phyloP scores from a whole-genome alignment of 1,140 invertebrate genomes.

The Leptestheria dahalacensis region DNA sequence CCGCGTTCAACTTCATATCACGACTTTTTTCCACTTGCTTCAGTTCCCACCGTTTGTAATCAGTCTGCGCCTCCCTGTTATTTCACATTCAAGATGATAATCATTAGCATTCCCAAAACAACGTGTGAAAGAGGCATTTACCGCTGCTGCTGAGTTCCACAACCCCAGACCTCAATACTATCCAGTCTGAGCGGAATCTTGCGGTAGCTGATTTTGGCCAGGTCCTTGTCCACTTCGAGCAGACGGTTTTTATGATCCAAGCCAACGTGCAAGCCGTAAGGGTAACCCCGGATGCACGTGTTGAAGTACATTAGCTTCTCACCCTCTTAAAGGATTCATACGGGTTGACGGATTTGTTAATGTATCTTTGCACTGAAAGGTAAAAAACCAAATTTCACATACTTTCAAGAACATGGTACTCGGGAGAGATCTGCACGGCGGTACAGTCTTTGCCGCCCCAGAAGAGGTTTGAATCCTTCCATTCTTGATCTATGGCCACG shows the following conservation, averaged over 20 bases:
- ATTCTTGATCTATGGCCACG: slow-evolving; percentile 59
- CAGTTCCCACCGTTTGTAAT: slow-evolving; percentile 80
- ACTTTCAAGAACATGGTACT: slow-evolving; percentile 42
- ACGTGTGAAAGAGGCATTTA: slow-evolving; percentile 21
- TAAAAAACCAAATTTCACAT: no score
- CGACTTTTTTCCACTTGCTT: slow-evolving; percentile 67
- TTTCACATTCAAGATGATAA: no score
- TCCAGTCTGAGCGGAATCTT: slow-evolving; percentile 45
- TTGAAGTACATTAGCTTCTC: slow-evolving; percentile 70
- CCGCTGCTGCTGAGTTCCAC: slow-evolving; percentile 37
- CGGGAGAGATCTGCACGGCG: slow-evolving; percentile 61
- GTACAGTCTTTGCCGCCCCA: slow-evolving; percentile 62
- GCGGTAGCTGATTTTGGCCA: slow-evolving; percentile 39
- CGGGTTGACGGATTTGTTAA: not conserved
- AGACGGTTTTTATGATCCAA: slow-evolving; percentile 55
- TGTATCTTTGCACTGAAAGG: not conserved
- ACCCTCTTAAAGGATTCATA: slow-evolving; percentile 38
- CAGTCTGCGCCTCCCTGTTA: slow-evolving; percentile 65
- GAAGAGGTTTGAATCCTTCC: slow-evolving; percentile 69
- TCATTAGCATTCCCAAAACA: no score
- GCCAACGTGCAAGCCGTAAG: slow-evolving; percentile 64
- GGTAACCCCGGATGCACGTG: slow-evolving; percentile 62
- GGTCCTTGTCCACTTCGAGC: slow-evolving; percentile 53
- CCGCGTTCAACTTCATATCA: slow-evolving; percentile 59
- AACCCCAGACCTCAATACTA: slow-evolving; percentile 65